A percentile compares a stretch with the other conserved stretches of the same genome.
Conservation (phyloP, 2,113 vertebrate species). For the Datnioides undecimradiatus region DNA sequence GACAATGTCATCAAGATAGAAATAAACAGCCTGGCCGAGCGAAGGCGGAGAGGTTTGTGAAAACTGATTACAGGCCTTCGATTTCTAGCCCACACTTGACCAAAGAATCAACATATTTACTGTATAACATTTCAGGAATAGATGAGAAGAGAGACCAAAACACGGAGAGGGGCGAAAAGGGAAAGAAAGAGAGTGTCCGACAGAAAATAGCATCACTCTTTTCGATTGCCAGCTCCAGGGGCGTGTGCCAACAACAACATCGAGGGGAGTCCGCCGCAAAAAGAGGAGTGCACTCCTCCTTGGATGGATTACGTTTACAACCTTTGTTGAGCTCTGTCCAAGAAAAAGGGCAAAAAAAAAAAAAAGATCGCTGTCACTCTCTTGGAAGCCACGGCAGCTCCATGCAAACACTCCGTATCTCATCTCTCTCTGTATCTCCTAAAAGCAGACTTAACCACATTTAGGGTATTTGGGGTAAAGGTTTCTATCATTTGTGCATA, state of each 20-base stretch:
- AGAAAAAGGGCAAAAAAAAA: constrained; percentile 29
- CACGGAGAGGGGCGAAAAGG: constrained; percentile 13
- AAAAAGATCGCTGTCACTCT: constrained; percentile 58
- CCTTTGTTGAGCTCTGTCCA: constrained; percentile 71
- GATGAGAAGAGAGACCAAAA: constrained; percentile 46
- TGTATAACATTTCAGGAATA: constrained; percentile 77
- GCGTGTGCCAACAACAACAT: constrained; percentile 78
- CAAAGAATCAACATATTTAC: constrained; percentile 76
- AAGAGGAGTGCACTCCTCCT: constrained; percentile 65
- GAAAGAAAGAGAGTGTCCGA: constrained; percentile 37
- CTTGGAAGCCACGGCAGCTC: constrained; percentile 27
- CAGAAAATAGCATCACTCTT: constrained; percentile 78
- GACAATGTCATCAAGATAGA: constrained; percentile 73
- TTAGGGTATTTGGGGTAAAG: constrained; percentile 42
- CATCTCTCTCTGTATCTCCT: constrained; percentile 39
- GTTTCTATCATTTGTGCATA: constrained; percentile 44
- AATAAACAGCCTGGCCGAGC: constrained; percentile 70
- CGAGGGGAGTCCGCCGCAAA: constrained; percentile 66
- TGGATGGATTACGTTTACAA: constrained; percentile 72
- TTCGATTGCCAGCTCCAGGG: constrained; percentile 63
- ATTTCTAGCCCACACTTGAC: constrained; percentile 74
- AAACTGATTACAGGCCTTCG: constrained; percentile 81
- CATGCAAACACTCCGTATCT: constrained; percentile 54
- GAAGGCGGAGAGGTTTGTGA: constrained; percentile 71
- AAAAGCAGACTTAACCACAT: constrained; percentile 48